These are phyloP conservation scores for Rosalia funebris DNA, from an alignment of 2,888 invertebrate genomes.

Conservation along the genomic window DNA sequence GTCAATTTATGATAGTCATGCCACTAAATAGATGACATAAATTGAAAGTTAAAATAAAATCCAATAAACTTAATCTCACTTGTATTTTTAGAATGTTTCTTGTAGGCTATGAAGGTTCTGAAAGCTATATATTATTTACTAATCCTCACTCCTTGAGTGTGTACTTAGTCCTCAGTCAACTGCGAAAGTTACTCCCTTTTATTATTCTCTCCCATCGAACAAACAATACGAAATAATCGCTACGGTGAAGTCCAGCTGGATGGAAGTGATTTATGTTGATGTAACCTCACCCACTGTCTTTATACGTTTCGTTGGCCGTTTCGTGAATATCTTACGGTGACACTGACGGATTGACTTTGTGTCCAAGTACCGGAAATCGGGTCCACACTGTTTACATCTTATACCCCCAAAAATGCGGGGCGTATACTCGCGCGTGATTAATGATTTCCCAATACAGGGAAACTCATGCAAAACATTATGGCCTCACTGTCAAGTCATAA, in stretches of 20 bases:
- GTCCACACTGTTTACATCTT: constrained; percentile 42
- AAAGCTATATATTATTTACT: no score
- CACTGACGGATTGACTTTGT: constrained; percentile 49
- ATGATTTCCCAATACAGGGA: constrained; percentile 35
- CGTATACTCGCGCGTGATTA: constrained; percentile 36
- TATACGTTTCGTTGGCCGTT: constrained; percentile 48
- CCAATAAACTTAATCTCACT: no score
- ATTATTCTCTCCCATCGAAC: constrained; percentile 44
- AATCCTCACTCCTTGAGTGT: no score
- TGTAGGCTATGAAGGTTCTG: no score
- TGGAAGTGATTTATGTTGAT: constrained; percentile 49
- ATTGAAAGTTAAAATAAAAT: no score
- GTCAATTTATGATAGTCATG: no score
- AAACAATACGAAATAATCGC: constrained; percentile 47
- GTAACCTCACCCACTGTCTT: constrained; percentile 48
- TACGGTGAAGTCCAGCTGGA: constrained; percentile 40
- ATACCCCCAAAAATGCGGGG: constrained; percentile 28
- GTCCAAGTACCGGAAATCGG: constrained; percentile 45
- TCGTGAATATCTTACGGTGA: constrained; percentile 48
- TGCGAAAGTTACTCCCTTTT: no score
- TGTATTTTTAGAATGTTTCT: no score
- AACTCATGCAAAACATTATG: constrained; percentile 23
- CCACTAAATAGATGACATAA: no score
- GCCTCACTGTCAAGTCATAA: constrained; percentile 8
- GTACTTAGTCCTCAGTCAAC: no score